A percentile compares a stretch with the other conserved stretches of the same genome.
Evolutionary conservation across 1,140 invertebrate species (phyloP).

Genomic region (Drosophila pruinosa): DNA sequence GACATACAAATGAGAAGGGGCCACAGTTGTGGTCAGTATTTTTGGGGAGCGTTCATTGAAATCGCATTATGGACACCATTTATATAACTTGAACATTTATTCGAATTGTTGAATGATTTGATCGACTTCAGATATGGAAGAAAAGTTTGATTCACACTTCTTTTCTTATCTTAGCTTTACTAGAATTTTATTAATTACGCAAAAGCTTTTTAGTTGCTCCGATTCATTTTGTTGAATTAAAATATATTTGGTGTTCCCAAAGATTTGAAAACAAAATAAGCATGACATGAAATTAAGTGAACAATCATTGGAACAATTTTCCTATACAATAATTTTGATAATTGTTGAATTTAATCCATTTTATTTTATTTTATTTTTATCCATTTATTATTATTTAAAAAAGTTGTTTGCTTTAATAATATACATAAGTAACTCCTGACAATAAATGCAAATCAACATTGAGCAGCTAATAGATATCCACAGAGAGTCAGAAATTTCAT

Average conservation of each 20-base stretch:
- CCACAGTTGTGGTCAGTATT: slow-evolving; percentile 2
- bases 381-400: too few relatives aligned
- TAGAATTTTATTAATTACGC: not conserved
- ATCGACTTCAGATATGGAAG: not conserved
- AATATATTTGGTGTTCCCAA: too few relatives aligned
- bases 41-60: slow-evolving; percentile 12
- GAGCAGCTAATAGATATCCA: not conserved
- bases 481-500: not conserved
- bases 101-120: not conserved
- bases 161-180: not conserved
- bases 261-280: too few relatives aligned
- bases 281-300: too few relatives aligned
- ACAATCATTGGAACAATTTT: too few relatives aligned
- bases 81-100: not conserved
- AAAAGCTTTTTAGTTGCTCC: not conserved
- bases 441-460: not conserved
- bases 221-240: not conserved
- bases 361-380: too few relatives aligned
- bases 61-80: slow-evolving; percentile 22
- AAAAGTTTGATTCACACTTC: not conserved
- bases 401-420: too few relatives aligned
- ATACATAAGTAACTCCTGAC: not conserved
- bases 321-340: too few relatives aligned
- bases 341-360: too few relatives aligned
- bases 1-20: slow-evolving; percentile 26